Percentiles rank a stretch among this genome's conserved stretches.
Evolutionary conservation across 2,797 vertebrate species (phyloP).

Genomic region (Gephyroberyx darwinii): DNA sequence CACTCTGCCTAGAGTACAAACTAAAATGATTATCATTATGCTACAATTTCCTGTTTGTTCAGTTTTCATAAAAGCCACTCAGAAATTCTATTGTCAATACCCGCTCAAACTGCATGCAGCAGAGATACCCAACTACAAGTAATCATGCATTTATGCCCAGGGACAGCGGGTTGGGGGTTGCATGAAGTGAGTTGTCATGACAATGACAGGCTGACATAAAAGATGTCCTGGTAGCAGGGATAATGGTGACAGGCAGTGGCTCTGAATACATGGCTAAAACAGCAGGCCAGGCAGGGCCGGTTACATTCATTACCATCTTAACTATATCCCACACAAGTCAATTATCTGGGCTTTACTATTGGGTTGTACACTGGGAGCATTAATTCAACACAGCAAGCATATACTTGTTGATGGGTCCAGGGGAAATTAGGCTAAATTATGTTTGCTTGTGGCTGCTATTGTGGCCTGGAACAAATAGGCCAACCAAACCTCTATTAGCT

Average conservation of each 20-base stretch:
- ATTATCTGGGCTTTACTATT: conserved; percentile 7
- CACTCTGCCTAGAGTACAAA: conserved; percentile 53
- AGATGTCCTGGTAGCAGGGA: conserved; percentile 29
- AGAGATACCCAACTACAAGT: conserved; percentile 14
- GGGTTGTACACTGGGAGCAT: neutral
- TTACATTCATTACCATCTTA: conserved; percentile 15
- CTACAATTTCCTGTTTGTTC: conserved; percentile 59
- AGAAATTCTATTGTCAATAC: conserved; percentile 30
- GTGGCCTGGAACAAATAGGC: no score
- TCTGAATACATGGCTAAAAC: conserved; percentile 35
- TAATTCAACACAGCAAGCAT: no score
- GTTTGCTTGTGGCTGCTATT: no score
- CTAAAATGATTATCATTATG: conserved; percentile 55
- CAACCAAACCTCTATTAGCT: no score
- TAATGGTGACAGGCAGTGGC: conserved; percentile 24
- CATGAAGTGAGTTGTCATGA: conserved; percentile 40
- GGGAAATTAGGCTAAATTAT: no score
- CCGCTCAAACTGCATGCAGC: conserved; percentile 29
- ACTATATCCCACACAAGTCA: conserved; percentile 27
- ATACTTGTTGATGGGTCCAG: no score
- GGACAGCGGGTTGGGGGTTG: conserved; percentile 17
- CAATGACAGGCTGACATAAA: conserved; percentile 58
- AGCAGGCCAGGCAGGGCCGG: conserved; percentile 15
- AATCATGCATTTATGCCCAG: conserved; percentile 38
- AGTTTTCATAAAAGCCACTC: conserved; percentile 30